A percentile compares a stretch with the other conserved stretches of the same genome.
Conservation (phyloP, 2,113 vertebrate genomes). For the Halichoerus grypus region DNA sequence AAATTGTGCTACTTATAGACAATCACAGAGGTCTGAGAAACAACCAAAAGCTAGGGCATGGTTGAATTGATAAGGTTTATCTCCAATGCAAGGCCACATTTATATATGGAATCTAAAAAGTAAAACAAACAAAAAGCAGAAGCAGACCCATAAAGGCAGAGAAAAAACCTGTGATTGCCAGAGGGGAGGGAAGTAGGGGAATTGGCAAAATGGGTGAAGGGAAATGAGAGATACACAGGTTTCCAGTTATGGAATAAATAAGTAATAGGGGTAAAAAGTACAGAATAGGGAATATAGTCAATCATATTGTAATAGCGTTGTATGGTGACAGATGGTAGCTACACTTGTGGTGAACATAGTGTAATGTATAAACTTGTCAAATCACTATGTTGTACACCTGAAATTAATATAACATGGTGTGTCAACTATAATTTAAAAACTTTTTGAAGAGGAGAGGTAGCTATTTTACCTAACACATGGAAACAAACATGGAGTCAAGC, state of each 20-base stretch:
- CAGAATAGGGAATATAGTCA: neutral
- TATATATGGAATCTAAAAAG: neutral
- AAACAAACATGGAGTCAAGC: neutral
- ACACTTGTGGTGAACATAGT: neutral
- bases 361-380: neutral
- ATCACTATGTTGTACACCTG: neutral
- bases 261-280: neutral
- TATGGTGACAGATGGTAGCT: neutral
- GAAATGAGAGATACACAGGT: neutral
- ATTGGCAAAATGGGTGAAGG: neutral
- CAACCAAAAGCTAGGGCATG: neutral
- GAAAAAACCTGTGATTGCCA: neutral
- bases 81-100: neutral
- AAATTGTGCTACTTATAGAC: neutral
- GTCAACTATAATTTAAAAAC: neutral
- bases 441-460: neutral
- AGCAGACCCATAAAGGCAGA: neutral
- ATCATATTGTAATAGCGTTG: neutral
- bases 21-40: neutral
- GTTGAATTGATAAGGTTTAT: neutral
- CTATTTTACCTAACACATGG: neutral
- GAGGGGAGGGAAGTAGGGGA: neutral
- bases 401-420: neutral
- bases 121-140: neutral
- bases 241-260: neutral